Conservation (phyloP, 2,797 vertebrate genomes). For the Antennarius maculatus region DNA sequence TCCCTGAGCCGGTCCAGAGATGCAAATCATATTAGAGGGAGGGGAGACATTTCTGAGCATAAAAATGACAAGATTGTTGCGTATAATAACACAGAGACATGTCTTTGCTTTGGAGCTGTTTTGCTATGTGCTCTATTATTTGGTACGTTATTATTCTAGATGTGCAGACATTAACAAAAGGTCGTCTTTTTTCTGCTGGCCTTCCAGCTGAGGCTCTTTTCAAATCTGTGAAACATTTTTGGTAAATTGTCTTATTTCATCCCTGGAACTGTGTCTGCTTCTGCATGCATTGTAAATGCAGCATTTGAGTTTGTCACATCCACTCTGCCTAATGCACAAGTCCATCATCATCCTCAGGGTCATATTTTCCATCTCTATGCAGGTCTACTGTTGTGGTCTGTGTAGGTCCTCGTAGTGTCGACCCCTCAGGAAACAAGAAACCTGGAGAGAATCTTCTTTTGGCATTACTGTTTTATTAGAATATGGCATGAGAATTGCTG, state of each 20-base stretch:
- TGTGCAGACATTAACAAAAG: conserved; percentile 39
- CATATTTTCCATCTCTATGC: conserved; percentile 20
- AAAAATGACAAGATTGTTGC: neutral
- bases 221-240: conserved; percentile 31
- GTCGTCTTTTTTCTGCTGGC: conserved; percentile 31
- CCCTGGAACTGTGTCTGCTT: conserved; percentile 34
- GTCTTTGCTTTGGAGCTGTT: conserved; percentile 25
- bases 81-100: conserved; percentile 20
- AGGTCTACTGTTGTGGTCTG: conserved; percentile 22
- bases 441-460: conserved; percentile 32
- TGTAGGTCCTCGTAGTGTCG: conserved; percentile 1
- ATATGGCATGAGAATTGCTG: conserved; percentile 75
- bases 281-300: conserved; percentile 57
- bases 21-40: neutral
- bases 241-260: conserved; percentile 47
- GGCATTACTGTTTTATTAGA: conserved; percentile 81
- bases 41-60: neutral
- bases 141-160: conserved; percentile 37
- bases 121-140: conserved; percentile 34
- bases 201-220: conserved; percentile 36
- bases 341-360: conserved; percentile 28
- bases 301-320: conserved; percentile 24
- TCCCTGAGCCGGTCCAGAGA: conserved; percentile 6
- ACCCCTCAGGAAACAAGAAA: conserved; percentile 44
- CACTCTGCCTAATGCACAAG: conserved; percentile 20